Evolutionary conservation across 1,140 invertebrate genomes (phyloP), one percentile per base, ranked within the genome.

Genomic region (Gryon sp.): DNA sequence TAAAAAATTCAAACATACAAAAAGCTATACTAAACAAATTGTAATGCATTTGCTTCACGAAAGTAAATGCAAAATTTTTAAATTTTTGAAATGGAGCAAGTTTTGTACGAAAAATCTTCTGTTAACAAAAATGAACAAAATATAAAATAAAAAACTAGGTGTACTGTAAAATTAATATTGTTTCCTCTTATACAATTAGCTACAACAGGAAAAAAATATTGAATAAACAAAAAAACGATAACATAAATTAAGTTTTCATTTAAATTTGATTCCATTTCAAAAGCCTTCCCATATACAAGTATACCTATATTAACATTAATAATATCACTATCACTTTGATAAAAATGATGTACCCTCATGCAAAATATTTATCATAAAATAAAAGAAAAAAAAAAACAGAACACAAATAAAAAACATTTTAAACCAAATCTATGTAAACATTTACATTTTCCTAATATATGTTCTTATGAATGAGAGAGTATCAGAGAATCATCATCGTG

Each of bases 261-360:
- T n/a, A 28, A 60, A 43, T 28, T 65, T 45, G 18, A 45, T 45
- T 53, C 26, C 32, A 45, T 40, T 68, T 57, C 40, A 48, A 55
- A 20, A 73, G 59, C 57, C 57, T 63, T 57, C 26, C 59, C 59
- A 57, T 57, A 57, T 57, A 50, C 41, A 63, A 65, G 22, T 22
- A 60, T 46, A 57, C 26, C 4, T 52, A 74, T 52, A 63, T 20
- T 53, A 38, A 45, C 53, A 28, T 5, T 62, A 60, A 66, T 62
- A 40, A 53, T 60, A 66, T 60, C 40, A 46, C 66, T 60, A 75
- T 68, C 72, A 75, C 55, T 75, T 75, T 40, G 46, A 68, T 60
- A 62, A 75, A 65, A 59, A 62, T 0, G 45, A 66, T 52, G 53
- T 41, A 65, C 18, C 32, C 59, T 28, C 24, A 52, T 52, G 65